Conservation (phyloP, 2,797 vertebrate genomes). For the Gephyroberyx darwinii region DNA sequence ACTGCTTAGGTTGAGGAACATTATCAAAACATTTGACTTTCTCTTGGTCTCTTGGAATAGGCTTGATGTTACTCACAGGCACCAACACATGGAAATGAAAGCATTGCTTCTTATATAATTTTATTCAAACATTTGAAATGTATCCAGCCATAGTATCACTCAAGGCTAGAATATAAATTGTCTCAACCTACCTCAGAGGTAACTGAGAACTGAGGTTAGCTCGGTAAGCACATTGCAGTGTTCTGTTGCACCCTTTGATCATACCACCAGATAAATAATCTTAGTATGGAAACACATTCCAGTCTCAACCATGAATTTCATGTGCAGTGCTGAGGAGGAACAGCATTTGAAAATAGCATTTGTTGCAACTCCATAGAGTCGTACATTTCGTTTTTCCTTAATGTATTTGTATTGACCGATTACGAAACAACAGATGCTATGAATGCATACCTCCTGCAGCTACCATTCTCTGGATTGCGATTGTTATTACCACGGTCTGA, state of each 20-base stretch:
- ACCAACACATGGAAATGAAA: conserved; percentile 6
- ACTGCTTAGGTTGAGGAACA: conserved; percentile 16
- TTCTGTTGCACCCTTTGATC: conserved; percentile 49
- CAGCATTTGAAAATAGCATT: not conserved
- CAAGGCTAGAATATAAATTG: conserved; percentile 35
- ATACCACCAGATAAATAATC: conserved; percentile 37
- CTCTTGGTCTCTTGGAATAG: not conserved
- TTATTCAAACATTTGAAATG: conserved; percentile 37
- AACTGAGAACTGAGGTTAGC: conserved; percentile 27
- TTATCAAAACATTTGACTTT: conserved; percentile 13
- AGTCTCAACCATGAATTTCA: conserved; percentile 21
- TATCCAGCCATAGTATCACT: conserved; percentile 16
- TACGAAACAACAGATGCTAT: not conserved
- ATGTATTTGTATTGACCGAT: not conserved
- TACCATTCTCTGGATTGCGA: too few relatives aligned
- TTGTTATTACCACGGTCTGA: too few relatives aligned
- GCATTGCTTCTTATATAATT: conserved; percentile 9
- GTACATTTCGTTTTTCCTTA: not conserved
- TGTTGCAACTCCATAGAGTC: not conserved
- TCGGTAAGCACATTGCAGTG: conserved; percentile 7
- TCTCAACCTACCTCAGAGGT: conserved; percentile 28
- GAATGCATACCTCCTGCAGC: not conserved
- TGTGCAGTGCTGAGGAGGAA: not conserved
- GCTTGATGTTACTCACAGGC: conserved; percentile 21
- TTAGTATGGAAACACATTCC: conserved; percentile 1